Evolutionary conservation across 1,140 invertebrate species (phyloP).

Genomic region (Oreohelix idahoensis): DNA sequence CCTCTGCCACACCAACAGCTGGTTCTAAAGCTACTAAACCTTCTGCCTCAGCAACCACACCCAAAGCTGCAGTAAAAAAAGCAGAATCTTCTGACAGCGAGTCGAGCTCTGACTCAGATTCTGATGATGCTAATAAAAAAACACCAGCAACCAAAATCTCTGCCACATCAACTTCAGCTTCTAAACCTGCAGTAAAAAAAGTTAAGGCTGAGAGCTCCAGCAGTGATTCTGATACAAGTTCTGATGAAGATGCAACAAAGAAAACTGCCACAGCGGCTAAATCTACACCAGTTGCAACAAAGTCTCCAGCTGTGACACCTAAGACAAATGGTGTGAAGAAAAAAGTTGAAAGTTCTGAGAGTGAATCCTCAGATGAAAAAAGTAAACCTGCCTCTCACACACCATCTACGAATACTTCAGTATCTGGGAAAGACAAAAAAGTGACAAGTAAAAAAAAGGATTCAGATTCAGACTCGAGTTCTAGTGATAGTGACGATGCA

Average conservation of each 20-base stretch:
- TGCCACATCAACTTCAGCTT: background rate
- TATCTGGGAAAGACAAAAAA: background rate
- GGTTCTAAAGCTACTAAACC: slow-evolving; percentile 2
- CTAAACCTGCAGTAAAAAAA: background rate
- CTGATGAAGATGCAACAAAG: slow-evolving; percentile 44
- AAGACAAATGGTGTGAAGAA: background rate
- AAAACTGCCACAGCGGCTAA: slow-evolving; percentile 21
- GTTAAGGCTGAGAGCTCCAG: slow-evolving; percentile 41
- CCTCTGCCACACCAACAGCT: slow-evolving; percentile 9
- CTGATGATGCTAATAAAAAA: slow-evolving; percentile 23
- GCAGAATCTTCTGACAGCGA: slow-evolving; percentile 38
- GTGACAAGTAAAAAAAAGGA: slow-evolving; percentile 6
- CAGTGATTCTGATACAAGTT: slow-evolving; percentile 44
- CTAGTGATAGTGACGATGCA: slow-evolving; percentile 42
- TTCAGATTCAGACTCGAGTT: slow-evolving; percentile 32
- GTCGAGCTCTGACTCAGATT: slow-evolving; percentile 43
- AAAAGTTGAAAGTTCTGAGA: slow-evolving; percentile 10
- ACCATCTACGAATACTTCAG: slow-evolving; percentile 1
- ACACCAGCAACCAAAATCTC: background rate
- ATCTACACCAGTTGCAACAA: background rate
- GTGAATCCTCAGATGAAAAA: slow-evolving; percentile 34
- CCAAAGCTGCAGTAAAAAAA: slow-evolving; percentile 11
- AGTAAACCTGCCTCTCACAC: slow-evolving; percentile 34
- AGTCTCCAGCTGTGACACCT: background rate
- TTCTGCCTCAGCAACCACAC: background rate